Evolutionary conservation across 2,797 vertebrate species (phyloP).

Genomic region (Gallinago stenura): DNA sequence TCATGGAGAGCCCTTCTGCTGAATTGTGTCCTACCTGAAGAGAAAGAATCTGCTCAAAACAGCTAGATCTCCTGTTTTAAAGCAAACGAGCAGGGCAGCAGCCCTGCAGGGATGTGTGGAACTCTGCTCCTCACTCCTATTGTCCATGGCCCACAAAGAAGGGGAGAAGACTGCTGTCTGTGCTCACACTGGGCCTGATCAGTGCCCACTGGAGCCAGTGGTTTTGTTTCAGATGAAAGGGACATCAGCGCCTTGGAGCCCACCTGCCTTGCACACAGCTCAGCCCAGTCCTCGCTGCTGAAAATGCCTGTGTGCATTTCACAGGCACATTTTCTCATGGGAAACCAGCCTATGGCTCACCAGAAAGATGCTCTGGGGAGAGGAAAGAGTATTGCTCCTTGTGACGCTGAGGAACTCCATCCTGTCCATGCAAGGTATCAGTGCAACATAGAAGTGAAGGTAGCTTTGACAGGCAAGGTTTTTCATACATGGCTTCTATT

Average conservation of each 20-base stretch:
- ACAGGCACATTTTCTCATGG: not conserved
- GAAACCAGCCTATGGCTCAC: not conserved
- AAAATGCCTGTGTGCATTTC: not conserved
- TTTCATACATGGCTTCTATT: not conserved
- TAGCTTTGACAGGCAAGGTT: not conserved
- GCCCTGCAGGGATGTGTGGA: not conserved
- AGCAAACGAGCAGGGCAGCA: not conserved
- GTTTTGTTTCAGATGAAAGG: not conserved
- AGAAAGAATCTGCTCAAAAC: not conserved
- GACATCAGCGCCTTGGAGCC: not conserved
- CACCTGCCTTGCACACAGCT: not conserved
- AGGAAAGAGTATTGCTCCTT: not conserved
- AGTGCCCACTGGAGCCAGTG: not conserved
- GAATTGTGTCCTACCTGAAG: not conserved
- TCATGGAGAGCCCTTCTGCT: not conserved
- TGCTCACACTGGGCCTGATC: not conserved
- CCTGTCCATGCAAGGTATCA: not conserved
- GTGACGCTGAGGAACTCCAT: not conserved
- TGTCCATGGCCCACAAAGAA: not conserved
- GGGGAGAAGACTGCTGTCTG: not conserved
- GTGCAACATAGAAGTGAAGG: not conserved
- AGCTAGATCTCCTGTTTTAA: not conserved
- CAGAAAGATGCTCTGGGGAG: accelerated
- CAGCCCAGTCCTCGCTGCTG: not conserved
- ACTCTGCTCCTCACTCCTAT: not conserved